phyloP scores from a whole-genome alignment of 2,113 vertebrate species.

The Ciconia maguari region DNA sequence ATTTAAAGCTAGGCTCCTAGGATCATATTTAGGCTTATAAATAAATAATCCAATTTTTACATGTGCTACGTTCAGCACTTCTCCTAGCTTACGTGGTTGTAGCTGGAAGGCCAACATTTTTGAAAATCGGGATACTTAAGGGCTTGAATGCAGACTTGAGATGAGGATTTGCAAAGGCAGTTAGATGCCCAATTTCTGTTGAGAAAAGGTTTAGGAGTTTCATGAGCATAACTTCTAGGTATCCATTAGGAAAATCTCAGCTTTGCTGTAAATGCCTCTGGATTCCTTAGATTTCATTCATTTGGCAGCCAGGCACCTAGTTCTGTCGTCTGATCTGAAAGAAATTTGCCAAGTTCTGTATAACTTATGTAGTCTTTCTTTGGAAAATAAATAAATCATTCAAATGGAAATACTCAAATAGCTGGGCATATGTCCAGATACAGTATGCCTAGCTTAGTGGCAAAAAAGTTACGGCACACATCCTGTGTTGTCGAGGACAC shows the following conservation, averaged over 20 bases:
- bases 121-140: not conserved
- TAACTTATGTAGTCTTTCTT: conserved; percentile 45
- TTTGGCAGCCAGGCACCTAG: conserved; percentile 45
- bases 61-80: not conserved
- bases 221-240: not conserved
- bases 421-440: conserved; percentile 50
- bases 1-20: not conserved
- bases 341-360: conserved; percentile 4
- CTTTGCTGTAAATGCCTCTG: conserved; percentile 1
- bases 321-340: not conserved
- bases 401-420: conserved; percentile 57
- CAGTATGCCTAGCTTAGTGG: conserved; percentile 59
- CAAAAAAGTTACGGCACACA: conserved; percentile 48
- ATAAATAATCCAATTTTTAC: not conserved
- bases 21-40: not conserved
- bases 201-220: not conserved
- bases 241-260: conserved; percentile 48
- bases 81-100: not conserved
- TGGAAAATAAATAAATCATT: conserved; percentile 68
- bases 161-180: not conserved
- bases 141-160: not conserved
- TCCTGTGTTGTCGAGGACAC: conserved; percentile 51
- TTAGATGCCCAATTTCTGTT: not conserved
- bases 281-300: conserved; percentile 47
- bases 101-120: not conserved